These are phyloP conservation scores for Calycopis cecrops DNA, from an alignment of 1,140 invertebrate species.

Conservation along the genomic window DNA sequence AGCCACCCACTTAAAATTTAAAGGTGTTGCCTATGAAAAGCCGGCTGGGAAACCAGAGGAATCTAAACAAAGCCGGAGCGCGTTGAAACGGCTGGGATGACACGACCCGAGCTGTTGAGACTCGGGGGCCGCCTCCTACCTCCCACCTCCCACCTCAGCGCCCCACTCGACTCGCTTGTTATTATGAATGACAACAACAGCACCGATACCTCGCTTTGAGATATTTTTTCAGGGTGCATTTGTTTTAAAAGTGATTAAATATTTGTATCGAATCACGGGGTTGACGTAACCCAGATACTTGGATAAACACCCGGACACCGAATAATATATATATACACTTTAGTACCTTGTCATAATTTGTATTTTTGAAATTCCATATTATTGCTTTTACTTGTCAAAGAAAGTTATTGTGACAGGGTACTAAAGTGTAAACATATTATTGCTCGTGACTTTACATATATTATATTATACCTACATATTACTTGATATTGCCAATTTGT, in stretches of 20 bases:
- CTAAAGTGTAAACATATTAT: too few relatives aligned
- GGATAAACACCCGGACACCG: too few relatives aligned
- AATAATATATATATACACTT: too few relatives aligned
- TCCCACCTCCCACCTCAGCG: slow-evolving; percentile 21
- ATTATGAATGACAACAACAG: slow-evolving; percentile 70
- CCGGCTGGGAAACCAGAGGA: slow-evolving; percentile 41
- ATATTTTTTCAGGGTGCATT: slow-evolving; percentile 64
- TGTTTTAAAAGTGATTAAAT: slow-evolving; percentile 69
- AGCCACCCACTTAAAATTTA: slow-evolving; percentile 28
- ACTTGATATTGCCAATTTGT: too few relatives aligned
- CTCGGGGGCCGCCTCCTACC: slow-evolving; percentile 24
- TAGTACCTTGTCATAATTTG: too few relatives aligned
- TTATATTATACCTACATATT: too few relatives aligned
- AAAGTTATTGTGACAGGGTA: too few relatives aligned
- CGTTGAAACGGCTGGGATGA: slow-evolving; percentile 49
- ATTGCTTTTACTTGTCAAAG: too few relatives aligned
- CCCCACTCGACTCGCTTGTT: slow-evolving; percentile 44
- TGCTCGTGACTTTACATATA: too few relatives aligned
- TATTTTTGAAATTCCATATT: too few relatives aligned
- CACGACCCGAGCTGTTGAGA: slow-evolving; percentile 49
- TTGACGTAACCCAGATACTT: slow-evolving; percentile 55
- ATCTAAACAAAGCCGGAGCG: slow-evolving; percentile 48
- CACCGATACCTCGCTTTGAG: slow-evolving; percentile 51
- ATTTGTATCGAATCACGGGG: slow-evolving; percentile 50
- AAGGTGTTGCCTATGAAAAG: slow-evolving; percentile 34